Conservation (phyloP, 2,888 invertebrate species). For the Sphaeridia pumilis region DNA sequence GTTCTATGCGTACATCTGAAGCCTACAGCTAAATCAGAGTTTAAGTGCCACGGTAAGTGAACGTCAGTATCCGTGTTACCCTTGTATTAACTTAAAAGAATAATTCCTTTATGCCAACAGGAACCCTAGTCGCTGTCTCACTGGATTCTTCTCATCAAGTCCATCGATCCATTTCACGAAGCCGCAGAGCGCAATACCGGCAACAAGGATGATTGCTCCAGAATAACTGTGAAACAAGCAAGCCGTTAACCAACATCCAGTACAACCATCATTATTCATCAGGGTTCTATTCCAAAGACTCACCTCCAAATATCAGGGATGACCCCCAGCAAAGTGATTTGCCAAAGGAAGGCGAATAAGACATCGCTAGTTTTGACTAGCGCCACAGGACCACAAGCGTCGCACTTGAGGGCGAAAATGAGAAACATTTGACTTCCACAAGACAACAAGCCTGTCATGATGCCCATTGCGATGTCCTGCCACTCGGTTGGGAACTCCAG, state of each 20-base stretch:
- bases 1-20: no score
- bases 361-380: slow-evolving; percentile 31
- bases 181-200: slow-evolving; percentile 29
- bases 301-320: slow-evolving; percentile 29
- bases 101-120: slow-evolving; percentile 24
- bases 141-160: slow-evolving; percentile 20
- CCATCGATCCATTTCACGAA: slow-evolving; percentile 29
- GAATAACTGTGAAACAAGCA: slow-evolving; percentile 16
- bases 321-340: slow-evolving; percentile 21
- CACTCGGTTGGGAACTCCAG: slow-evolving; percentile 27
- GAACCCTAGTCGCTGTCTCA: slow-evolving; percentile 21
- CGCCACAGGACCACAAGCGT: slow-evolving; percentile 29
- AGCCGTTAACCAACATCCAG: background rate
- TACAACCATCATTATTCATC: no score
- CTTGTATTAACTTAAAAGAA: no score
- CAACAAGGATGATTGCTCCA: slow-evolving; percentile 27
- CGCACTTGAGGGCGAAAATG: slow-evolving; percentile 32
- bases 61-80: no score
- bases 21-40: no score
- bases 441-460: slow-evolving; percentile 25
- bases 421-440: slow-evolving; percentile 31
- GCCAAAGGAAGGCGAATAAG: slow-evolving; percentile 31
- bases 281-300: background rate
- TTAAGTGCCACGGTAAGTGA: no score
- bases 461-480: slow-evolving; percentile 24